Percentiles rank a stretch among this genome's conserved stretches.
Evolutionary conservation across 2,888 invertebrate genomes (phyloP).

Genomic region (Fissipunctia ypsillon): DNA sequence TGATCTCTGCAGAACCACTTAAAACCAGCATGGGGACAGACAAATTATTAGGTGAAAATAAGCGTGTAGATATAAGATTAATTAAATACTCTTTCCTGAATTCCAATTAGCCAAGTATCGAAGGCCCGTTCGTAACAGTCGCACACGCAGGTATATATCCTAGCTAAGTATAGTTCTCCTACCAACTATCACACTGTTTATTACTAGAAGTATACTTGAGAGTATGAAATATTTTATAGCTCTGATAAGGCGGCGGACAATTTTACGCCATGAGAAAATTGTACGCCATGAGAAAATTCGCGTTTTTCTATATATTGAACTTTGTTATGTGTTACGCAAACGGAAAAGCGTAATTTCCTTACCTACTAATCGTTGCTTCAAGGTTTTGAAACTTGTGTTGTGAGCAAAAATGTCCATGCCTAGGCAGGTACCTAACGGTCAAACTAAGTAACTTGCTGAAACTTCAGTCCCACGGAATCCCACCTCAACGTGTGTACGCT

Average conservation of each 20-base stretch:
- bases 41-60: constrained; percentile 29
- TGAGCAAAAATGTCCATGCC: not conserved
- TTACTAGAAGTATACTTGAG: constrained; percentile 69
- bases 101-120: constrained; percentile 39
- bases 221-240: constrained; percentile 79
- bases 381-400: constrained; percentile 28
- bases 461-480: not conserved
- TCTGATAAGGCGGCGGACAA: constrained; percentile 83
- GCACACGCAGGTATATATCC: constrained; percentile 15
- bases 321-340: constrained; percentile 61
- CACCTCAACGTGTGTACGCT: not conserved
- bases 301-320: constrained; percentile 70
- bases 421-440: not conserved
- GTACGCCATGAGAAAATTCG: constrained; percentile 81
- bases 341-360: constrained; percentile 49
- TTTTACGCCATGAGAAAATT: constrained; percentile 84
- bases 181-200: constrained; percentile 70
- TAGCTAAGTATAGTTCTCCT: constrained; percentile 36
- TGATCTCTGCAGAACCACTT: not conserved
- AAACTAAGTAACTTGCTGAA: not conserved
- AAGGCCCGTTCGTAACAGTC: constrained; percentile 25
- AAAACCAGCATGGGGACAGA: not conserved
- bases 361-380: constrained; percentile 21
- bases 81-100: constrained; percentile 40
- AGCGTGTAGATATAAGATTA: constrained; percentile 29